Evolutionary conservation across 2,888 invertebrate species (phyloP).

Genomic region (Anaspis maculata): DNA sequence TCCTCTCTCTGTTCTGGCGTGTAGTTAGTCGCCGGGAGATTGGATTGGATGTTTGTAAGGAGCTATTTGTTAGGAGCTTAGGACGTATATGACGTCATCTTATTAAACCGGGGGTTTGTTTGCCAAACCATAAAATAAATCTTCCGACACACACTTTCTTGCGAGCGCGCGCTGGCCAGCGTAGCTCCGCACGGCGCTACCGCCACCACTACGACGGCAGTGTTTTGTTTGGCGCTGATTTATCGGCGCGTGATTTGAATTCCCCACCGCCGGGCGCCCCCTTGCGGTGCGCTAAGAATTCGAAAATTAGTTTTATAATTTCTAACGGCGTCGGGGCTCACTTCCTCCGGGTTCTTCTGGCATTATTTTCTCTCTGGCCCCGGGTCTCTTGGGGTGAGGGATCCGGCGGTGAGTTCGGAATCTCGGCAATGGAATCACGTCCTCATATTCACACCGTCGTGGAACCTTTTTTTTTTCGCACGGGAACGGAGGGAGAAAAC

Average conservation of each 20-base stretch:
- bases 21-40: slow-evolving; percentile 26
- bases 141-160: slow-evolving; percentile 36
- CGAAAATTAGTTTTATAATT: slow-evolving; percentile 25
- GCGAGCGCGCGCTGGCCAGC: slow-evolving; percentile 26
- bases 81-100: slow-evolving; percentile 36
- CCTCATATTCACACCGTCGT: too few relatives aligned
- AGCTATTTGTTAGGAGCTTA: slow-evolving; percentile 32
- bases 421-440: too few relatives aligned
- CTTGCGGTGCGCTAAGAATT: slow-evolving; percentile 25
- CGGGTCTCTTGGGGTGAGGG: too few relatives aligned
- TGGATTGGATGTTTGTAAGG: slow-evolving; percentile 29
- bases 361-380: too few relatives aligned
- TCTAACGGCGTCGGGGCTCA: too few relatives aligned
- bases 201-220: too few relatives aligned
- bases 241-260: slow-evolving; percentile 37
- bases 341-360: too few relatives aligned
- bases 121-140: slow-evolving; percentile 38
- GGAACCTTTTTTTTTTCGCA: too few relatives aligned
- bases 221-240: slow-evolving; percentile 37
- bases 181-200: too few relatives aligned
- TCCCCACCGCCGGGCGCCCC: slow-evolving; percentile 25
- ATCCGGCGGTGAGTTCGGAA: too few relatives aligned
- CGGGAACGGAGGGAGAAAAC: too few relatives aligned
- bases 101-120: slow-evolving; percentile 36
- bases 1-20: too few relatives aligned